phyloP scores from a whole-genome alignment of 2,113 vertebrate species.

The Buteo buteo region DNA sequence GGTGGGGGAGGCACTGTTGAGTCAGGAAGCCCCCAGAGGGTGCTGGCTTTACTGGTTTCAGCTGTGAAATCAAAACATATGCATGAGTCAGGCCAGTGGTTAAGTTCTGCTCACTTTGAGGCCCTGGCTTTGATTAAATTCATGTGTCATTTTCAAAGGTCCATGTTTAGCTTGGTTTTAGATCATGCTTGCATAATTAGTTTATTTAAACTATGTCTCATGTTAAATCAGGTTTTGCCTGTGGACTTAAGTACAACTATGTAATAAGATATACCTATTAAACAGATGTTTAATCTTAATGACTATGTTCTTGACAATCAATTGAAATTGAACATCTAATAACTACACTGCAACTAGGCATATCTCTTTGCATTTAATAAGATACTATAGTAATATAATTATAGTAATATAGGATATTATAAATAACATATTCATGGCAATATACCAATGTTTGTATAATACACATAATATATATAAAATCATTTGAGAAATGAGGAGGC shows the following conservation, averaged over 20 bases:
- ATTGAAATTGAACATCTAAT: conserved; percentile 76
- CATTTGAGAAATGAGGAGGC: not conserved
- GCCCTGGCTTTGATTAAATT: conserved; percentile 78
- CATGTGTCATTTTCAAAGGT: conserved; percentile 75
- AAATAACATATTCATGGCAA: conserved; percentile 48
- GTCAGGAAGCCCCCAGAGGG: conserved; percentile 36
- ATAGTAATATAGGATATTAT: conserved; percentile 40
- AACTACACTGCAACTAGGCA: conserved; percentile 66
- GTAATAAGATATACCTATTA: conserved; percentile 81
- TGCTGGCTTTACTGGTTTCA: conserved; percentile 65
- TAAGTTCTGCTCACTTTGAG: conserved; percentile 71
- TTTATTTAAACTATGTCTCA: conserved; percentile 81
- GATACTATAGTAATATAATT: conserved; percentile 51
- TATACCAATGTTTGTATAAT: conserved; percentile 42
- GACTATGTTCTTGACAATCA: conserved; percentile 75
- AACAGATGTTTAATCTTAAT: conserved; percentile 80
- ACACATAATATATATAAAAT: not conserved
- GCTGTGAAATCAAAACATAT: conserved; percentile 60
- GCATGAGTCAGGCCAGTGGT: conserved; percentile 61
- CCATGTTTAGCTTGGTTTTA: conserved; percentile 72
- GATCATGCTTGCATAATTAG: conserved; percentile 79
- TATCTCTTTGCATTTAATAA: conserved; percentile 70
- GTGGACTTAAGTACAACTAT: conserved; percentile 72
- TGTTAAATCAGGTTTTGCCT: conserved; percentile 79
- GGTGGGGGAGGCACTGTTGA: not conserved